Percentiles rank a stretch among this genome's conserved stretches.
Conservation (phyloP, 2,888 invertebrate species). For the Andrena camellia region DNA sequence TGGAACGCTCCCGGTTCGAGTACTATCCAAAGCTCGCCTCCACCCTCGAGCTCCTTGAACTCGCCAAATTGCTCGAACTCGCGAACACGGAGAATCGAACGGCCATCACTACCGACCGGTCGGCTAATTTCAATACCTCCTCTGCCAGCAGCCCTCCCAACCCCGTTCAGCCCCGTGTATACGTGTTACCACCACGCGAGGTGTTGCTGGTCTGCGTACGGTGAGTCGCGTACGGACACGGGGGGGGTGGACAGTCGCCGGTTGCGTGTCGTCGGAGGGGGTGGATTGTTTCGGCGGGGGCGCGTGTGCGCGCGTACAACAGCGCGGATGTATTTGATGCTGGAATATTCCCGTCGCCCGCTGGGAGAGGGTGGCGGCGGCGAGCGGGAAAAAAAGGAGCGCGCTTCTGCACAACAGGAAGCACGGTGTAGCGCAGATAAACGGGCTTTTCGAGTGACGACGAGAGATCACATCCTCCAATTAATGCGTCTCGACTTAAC, state of each 20-base stretch:
- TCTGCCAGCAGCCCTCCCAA: slow-evolving; percentile 50
- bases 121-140: slow-evolving; percentile 83
- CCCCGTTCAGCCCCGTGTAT: slow-evolving; percentile 18
- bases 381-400: slow-evolving; percentile 50
- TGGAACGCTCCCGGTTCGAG: slow-evolving; percentile 6
- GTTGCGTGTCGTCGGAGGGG: slow-evolving; percentile 57
- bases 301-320: slow-evolving; percentile 66
- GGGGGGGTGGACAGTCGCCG: slow-evolving; percentile 28
- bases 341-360: slow-evolving; percentile 61
- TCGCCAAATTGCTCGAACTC: slow-evolving; percentile 58
- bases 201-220: slow-evolving; percentile 41
- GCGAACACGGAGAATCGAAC: slow-evolving; percentile 58
- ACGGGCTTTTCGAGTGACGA: slow-evolving; percentile 60
- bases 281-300: slow-evolving; percentile 69
- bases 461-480: slow-evolving; percentile 67
- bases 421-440: slow-evolving; percentile 66
- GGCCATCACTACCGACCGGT: slow-evolving; percentile 71
- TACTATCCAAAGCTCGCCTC: slow-evolving; percentile 7
- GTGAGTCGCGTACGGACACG: slow-evolving; percentile 18
- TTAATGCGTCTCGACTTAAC: slow-evolving; percentile 71
- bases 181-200: slow-evolving; percentile 46
- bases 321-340: slow-evolving; percentile 69
- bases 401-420: slow-evolving; percentile 66
- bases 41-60: slow-evolving; percentile 45
- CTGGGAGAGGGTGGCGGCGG: slow-evolving; percentile 28